A percentile compares a stretch with the other conserved stretches of the same genome.
Evolutionary conservation across 2,113 vertebrate genomes (phyloP).

Genomic region (Arothron firmamentum): DNA sequence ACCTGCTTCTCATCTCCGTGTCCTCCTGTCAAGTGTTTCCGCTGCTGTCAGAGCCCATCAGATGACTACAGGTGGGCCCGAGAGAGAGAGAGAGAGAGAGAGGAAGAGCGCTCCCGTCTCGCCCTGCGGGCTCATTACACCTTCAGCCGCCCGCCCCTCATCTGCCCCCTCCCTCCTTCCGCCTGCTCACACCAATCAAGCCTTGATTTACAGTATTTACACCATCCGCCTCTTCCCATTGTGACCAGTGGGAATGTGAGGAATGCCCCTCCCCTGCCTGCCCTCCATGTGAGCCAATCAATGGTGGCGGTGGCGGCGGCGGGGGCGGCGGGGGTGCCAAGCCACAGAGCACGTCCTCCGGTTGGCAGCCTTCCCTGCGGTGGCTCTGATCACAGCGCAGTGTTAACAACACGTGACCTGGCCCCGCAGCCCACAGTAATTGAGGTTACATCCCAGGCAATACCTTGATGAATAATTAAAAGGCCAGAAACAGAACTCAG

Average conservation of each 20-base stretch:
- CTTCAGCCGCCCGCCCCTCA: constrained; percentile 49
- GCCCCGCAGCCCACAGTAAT: constrained; percentile 67
- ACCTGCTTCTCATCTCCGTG: constrained; percentile 35
- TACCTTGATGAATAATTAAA: constrained; percentile 72
- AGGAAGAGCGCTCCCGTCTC: constrained; percentile 33
- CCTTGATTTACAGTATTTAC: constrained; percentile 67
- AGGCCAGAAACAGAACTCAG: constrained; percentile 63
- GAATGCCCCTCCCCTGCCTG: constrained; percentile 39
- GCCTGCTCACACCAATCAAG: constrained; percentile 65
- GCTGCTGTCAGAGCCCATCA: constrained; percentile 41
- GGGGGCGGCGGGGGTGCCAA: constrained; percentile 53
- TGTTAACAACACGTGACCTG: constrained; percentile 65
- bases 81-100: constrained; percentile 29
- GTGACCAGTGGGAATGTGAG: constrained; percentile 53
- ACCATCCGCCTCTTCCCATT: constrained; percentile 41
- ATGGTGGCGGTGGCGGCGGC: constrained; percentile 40
- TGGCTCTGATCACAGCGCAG: constrained; percentile 60
- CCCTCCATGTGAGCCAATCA: constrained; percentile 65
- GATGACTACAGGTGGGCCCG: constrained; percentile 53
- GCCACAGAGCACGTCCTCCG: constrained; percentile 61
- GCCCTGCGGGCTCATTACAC: constrained; percentile 65
- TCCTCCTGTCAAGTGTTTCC: constrained; percentile 49
- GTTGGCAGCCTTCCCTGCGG: constrained; percentile 65
- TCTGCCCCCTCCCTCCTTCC: constrained; percentile 7
- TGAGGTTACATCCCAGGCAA: constrained; percentile 67